Percentiles rank a stretch among this genome's conserved stretches.
These are phyloP conservation scores for Amphipoea oculea DNA, from an alignment of 2,888 invertebrate species.

Conservation along the genomic window DNA sequence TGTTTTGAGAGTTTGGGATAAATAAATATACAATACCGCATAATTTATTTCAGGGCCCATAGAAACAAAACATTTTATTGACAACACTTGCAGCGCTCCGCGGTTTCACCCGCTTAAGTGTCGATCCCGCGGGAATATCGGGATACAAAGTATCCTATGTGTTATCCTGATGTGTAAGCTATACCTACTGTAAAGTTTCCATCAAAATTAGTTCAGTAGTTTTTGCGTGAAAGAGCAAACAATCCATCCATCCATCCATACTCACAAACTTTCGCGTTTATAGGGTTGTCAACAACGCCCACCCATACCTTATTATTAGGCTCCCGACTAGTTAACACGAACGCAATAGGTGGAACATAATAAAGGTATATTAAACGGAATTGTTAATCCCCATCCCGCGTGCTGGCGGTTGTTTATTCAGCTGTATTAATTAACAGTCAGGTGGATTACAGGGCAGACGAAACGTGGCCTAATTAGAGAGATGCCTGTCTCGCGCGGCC, in stretches of 20 bases:
- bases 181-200: background rate
- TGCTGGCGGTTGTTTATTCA: conserved; percentile 74
- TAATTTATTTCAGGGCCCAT: conserved; percentile 1
- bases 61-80: conserved; percentile 14
- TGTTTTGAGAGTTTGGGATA: background rate
- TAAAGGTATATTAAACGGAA: conserved; percentile 66
- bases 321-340: conserved; percentile 54
- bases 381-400: conserved; percentile 69
- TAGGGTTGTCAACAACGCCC: conserved; percentile 24
- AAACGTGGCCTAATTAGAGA: conserved; percentile 79
- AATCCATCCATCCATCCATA: background rate
- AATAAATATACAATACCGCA: background rate
- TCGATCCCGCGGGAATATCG: background rate
- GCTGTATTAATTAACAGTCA: conserved; percentile 77
- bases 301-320: conserved; percentile 31
- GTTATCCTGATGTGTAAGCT: too few species aligned
- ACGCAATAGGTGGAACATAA: conserved; percentile 59
- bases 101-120: background rate
- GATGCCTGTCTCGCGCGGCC: conserved; percentile 65
- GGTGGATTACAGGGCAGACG: conserved; percentile 77
- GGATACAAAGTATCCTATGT: background rate
- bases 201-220: background rate
- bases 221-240: background rate
- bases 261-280: background rate
- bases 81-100: background rate